Percentiles rank a stretch among this genome's conserved stretches.
These are phyloP conservation scores for Harpagifer antarcticus DNA, from an alignment of 2,797 vertebrate species.

Conservation along the genomic window DNA sequence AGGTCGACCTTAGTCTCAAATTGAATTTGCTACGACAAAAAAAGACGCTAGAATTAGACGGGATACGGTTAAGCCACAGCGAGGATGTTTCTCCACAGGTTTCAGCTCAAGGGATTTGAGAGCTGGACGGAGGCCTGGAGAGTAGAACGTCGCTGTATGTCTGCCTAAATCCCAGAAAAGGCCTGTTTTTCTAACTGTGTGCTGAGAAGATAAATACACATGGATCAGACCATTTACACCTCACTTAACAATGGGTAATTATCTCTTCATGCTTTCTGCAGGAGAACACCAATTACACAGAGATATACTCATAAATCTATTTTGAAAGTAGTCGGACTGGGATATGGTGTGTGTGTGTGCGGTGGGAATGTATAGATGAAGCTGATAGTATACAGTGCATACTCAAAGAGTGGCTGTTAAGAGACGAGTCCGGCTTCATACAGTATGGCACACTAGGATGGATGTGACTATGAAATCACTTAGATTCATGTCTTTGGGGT, in stretches of 20 bases:
- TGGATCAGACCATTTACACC: conserved; percentile 65
- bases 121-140: conserved; percentile 54
- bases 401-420: conserved; percentile 48
- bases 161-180: conserved; percentile 29
- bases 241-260: conserved; percentile 73
- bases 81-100: conserved; percentile 43
- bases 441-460: conserved; percentile 45
- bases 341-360: neutral
- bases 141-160: conserved; percentile 19
- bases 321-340: conserved; percentile 43
- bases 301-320: conserved; percentile 59
- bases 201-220: conserved; percentile 59
- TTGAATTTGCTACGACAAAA: conserved; percentile 49
- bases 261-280: conserved; percentile 64
- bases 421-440: conserved; percentile 56
- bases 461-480: conserved; percentile 72
- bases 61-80: conserved; percentile 20
- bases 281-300: conserved; percentile 61
- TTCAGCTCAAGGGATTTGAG: conserved; percentile 51
- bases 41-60: conserved; percentile 34
- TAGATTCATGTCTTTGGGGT: conserved; percentile 73
- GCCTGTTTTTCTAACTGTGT: conserved; percentile 42
- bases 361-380: conserved; percentile 20
- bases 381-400: conserved; percentile 36
- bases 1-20: conserved; percentile 42